phyloP scores from a whole-genome alignment of 2,797 vertebrate species.

The Champsocephalus gunnari region DNA sequence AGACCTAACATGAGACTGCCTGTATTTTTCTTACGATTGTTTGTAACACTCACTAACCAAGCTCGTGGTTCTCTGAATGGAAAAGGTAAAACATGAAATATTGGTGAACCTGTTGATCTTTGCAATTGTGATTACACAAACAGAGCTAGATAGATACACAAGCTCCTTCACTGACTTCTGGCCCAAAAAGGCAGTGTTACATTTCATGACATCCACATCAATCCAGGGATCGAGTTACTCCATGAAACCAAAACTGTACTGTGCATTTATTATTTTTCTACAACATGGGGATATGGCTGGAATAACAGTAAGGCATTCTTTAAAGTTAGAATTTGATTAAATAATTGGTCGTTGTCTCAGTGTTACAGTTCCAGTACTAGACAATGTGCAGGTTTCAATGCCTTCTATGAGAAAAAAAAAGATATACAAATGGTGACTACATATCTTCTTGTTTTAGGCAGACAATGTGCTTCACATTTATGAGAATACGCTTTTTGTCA shows the following conservation, averaged over 20 bases:
- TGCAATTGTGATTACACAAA: background rate
- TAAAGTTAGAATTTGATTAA: background rate
- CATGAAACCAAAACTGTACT: background rate
- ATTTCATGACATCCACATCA: background rate
- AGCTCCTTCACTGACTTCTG: background rate
- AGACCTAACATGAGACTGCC: background rate
- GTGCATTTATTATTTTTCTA: background rate
- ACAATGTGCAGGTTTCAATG: background rate
- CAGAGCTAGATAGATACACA: background rate
- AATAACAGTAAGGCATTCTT: background rate
- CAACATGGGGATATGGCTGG: background rate
- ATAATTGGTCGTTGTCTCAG: background rate
- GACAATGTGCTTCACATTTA: background rate
- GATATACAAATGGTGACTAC: no score
- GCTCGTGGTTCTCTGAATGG: background rate
- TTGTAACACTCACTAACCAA: background rate
- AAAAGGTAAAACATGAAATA: background rate
- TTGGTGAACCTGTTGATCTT: background rate
- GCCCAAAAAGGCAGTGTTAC: background rate
- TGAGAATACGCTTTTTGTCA: conserved; percentile 3
- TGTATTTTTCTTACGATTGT: background rate
- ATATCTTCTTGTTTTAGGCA: background rate
- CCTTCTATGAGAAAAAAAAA: background rate
- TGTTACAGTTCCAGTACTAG: no score
- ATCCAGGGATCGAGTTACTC: background rate